These are phyloP conservation scores for Stenopsyche tienmushanensis DNA, from an alignment of 1,140 invertebrate genomes.

Conservation along the genomic window DNA sequence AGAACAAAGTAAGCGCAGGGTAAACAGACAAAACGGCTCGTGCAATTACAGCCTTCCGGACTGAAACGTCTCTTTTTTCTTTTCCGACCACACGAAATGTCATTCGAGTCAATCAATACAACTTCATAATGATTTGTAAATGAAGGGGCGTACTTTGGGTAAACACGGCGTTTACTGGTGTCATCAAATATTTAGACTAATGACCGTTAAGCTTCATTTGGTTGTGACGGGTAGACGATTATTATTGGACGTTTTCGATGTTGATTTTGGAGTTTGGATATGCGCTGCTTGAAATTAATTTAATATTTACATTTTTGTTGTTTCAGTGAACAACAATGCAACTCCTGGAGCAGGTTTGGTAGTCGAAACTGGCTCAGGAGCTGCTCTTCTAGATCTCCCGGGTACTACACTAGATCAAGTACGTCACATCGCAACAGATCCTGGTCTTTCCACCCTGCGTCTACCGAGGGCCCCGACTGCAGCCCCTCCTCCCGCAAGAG, in stretches of 20 bases:
- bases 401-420: slow-evolving; percentile 65
- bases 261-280: neutral
- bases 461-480: slow-evolving; percentile 57
- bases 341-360: slow-evolving; percentile 50
- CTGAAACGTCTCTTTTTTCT: neutral
- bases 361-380: slow-evolving; percentile 57
- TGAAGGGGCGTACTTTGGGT: neutral
- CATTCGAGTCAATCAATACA: slow-evolving; percentile 25
- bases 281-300: neutral
- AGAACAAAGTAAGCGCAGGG: neutral
- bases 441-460: slow-evolving; percentile 65
- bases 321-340: slow-evolving; percentile 34
- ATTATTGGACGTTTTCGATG: neutral
- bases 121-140: neutral
- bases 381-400: slow-evolving; percentile 64
- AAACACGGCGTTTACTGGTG: neutral
- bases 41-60: slow-evolving; percentile 2
- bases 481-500: slow-evolving; percentile 51
- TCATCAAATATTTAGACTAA: slow-evolving; percentile 22
- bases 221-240: neutral
- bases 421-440: slow-evolving; percentile 64
- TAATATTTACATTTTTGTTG: slow-evolving; percentile 11
- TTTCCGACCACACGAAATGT: slow-evolving; percentile 20
- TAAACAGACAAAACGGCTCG: slow-evolving; percentile 4
- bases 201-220: neutral